Evolutionary conservation across 2,113 vertebrate genomes (phyloP), one percentile per base, ranked within the genome.

Genomic region (Tympanuchus pallidicinctus): DNA sequence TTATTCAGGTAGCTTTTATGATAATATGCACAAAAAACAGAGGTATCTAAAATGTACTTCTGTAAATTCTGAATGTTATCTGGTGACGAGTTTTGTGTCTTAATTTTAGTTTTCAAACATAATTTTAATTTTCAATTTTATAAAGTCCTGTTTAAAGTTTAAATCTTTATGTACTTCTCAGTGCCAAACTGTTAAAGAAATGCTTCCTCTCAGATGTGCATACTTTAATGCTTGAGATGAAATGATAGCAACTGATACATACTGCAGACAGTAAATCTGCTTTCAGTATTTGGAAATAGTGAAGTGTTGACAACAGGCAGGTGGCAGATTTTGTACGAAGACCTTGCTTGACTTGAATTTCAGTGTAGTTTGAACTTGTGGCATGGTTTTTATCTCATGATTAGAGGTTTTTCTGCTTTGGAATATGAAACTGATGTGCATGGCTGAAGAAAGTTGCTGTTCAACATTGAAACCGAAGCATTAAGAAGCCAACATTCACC

Each of bases 301-400:
- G 40, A 77, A 94, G n/a, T 85, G 81, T 73, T 50, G 36, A 1
- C 74, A 80, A 70, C 19, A 47, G 81, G 36, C 91, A 90, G 83
- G 78, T 94, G 91, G 54, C 71, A 85, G 56, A 28, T 85, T 95
- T 95, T 96, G 13, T 83, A 30, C 52, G 17, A 50, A 87, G 74
- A 89, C 78, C 40, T 84, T 95, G 63, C 84, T 81, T 95, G 93
- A 94, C 82, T 92, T 95, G 70, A 82, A 85, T 90, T 96, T 96
- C 93, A 84, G 45, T 83, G 84, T 18, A 48, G 80, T 66, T 38
- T 95, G 86, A 94, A 61, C 84, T 85, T 95, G 74, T 92, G 50
- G 79, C 24, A 56, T 38, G n/a, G 11, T 59, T 90, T 89, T 90
- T 89, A 42, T 76, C 75, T 89, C 40, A 10, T 17, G 40, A 21